These are phyloP conservation scores for Butastur rufipennis DNA, from an alignment of 2,113 vertebrate species.

Conservation along the genomic window DNA sequence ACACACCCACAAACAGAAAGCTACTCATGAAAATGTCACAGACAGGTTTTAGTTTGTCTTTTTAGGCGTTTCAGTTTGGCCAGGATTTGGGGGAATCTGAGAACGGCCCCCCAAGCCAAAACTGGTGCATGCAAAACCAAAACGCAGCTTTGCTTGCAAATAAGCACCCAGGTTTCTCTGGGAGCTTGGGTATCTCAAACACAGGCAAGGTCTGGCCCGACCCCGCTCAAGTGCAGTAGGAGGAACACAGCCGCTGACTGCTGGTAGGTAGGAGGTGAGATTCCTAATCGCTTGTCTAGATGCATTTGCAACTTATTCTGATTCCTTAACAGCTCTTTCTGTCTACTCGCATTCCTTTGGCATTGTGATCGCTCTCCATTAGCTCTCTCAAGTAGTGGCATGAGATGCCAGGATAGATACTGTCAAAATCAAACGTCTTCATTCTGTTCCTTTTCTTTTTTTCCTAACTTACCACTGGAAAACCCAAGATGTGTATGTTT, in stretches of 20 bases:
- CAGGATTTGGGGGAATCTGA: background rate
- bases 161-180: background rate
- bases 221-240: background rate
- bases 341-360: conserved; percentile 15
- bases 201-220: background rate
- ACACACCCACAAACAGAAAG: background rate
- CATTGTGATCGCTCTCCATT: conserved; percentile 53
- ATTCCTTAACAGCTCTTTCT: conserved; percentile 42
- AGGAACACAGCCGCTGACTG: background rate
- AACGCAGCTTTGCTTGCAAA: background rate
- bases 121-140: background rate
- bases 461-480: background rate
- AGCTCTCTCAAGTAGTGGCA: conserved; percentile 20
- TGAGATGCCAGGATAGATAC: conserved; percentile 52
- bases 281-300: conserved; percentile 40
- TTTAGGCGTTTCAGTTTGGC: background rate
- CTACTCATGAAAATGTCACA: background rate
- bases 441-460: conserved; percentile 1
- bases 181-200: background rate
- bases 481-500: background rate
- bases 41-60: background rate
- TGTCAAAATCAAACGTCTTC: conserved; percentile 51
- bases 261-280: conserved; percentile 11
- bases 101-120: background rate
- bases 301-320: conserved; percentile 45